Percentiles rank a stretch among this genome's conserved stretches.
phyloP scores from a whole-genome alignment of 2,113 vertebrate genomes.

The Phaethornis superciliosus region DNA sequence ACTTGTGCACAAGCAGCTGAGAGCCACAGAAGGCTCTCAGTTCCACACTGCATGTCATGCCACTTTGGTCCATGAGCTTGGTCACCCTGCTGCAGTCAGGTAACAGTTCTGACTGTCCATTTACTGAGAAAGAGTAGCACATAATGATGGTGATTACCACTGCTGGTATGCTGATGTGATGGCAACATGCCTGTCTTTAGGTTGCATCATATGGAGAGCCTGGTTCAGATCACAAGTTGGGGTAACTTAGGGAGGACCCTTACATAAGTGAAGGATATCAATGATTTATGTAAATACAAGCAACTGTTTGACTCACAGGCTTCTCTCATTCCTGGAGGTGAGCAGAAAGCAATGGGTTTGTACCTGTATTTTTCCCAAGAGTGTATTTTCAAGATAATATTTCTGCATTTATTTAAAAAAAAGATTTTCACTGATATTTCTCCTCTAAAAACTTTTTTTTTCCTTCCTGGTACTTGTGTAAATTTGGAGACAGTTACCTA shows the following conservation, averaged over 20 bases:
- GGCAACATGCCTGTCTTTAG: not conserved
- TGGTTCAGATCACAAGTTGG: not conserved
- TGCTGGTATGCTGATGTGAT: not conserved
- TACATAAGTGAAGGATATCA: not conserved
- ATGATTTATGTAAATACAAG: not conserved
- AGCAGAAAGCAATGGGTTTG: not conserved
- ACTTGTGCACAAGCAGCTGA: not conserved
- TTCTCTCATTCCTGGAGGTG: not conserved
- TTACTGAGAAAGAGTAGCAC: not conserved
- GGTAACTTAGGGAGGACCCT: not conserved
- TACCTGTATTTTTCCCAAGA: not conserved
- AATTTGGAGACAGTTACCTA: slow-evolving; percentile 35
- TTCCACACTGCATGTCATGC: not conserved
- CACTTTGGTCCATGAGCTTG: not conserved
- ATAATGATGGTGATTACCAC: not conserved
- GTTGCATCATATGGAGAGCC: not conserved
- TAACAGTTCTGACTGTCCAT: not conserved
- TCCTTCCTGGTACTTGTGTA: not conserved
- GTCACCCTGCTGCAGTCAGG: not conserved
- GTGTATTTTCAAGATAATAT: not conserved
- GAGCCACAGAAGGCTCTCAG: not conserved
- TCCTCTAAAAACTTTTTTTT: not conserved
- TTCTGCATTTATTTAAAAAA: not conserved
- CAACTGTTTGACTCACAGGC: not conserved
- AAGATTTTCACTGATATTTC: not conserved